These are phyloP conservation scores for Styela clava DNA, from an alignment of 23 tunicate species.

Conservation along the genomic window DNA sequence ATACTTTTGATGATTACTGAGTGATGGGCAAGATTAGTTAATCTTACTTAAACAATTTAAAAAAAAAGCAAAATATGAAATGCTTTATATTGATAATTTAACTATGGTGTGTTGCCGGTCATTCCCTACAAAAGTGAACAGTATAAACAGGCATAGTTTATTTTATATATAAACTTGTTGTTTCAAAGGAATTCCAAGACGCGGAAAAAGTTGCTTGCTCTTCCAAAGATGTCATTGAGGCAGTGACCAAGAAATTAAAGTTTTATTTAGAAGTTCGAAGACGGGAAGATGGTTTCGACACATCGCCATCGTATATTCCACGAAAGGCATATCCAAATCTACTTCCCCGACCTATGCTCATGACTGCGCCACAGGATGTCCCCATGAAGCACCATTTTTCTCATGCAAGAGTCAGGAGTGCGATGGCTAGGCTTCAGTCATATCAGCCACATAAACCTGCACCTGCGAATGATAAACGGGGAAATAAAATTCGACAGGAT, in stretches of 20 bases:
- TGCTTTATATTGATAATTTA: too few species aligned
- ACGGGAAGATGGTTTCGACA: constrained; percentile 77
- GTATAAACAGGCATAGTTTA: too few species aligned
- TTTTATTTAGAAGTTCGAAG: constrained; percentile 61
- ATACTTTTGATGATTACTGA: too few species aligned
- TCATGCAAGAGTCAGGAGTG: constrained; percentile 65
- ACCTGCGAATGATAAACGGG: constrained; percentile 12
- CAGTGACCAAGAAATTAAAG: constrained; percentile 54
- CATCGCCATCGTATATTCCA: constrained; percentile 65
- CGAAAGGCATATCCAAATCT: constrained; percentile 58
- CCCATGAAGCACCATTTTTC: constrained; percentile 73
- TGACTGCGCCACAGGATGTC: constrained; percentile 39
- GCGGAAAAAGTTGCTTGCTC: constrained; percentile 65
- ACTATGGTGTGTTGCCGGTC: too few species aligned
- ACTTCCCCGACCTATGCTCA: constrained; percentile 68
- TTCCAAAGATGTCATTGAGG: constrained; percentile 49
- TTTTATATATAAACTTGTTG: too few species aligned
- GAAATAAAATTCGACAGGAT: background rate
- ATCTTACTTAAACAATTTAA: too few species aligned
- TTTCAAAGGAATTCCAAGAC: constrained; percentile 59
- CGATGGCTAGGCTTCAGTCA: constrained; percentile 60
- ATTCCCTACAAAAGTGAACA: too few species aligned
- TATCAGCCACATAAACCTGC: constrained; percentile 41
- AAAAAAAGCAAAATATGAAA: too few species aligned
- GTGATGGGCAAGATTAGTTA: too few species aligned